Conservation (phyloP, 2,797 vertebrate genomes). For the Sebastes vulpes region DNA sequence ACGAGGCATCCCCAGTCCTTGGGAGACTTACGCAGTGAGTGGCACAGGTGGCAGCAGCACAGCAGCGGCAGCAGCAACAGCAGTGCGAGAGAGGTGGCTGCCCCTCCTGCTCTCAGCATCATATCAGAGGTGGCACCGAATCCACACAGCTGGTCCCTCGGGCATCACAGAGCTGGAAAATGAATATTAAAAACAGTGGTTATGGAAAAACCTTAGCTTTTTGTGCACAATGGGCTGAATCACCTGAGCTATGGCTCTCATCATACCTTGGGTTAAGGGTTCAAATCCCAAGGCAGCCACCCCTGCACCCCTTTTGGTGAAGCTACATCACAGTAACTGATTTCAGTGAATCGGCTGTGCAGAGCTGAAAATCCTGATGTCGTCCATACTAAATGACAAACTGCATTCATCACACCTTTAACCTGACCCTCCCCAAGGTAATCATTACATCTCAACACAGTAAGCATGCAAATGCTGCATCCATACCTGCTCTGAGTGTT, state of each 20-base stretch:
- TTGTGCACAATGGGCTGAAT: not conserved
- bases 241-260: not conserved
- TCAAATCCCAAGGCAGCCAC: not conserved
- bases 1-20: not conserved
- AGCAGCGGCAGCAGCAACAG: conserved; percentile 74
- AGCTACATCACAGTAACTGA: not conserved
- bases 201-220: not conserved
- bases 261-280: not conserved
- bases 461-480: conserved; percentile 8
- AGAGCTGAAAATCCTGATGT: not conserved
- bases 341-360: not conserved
- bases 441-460: conserved; percentile 11
- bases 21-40: conserved; percentile 80
- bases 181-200: not conserved
- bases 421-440: conserved; percentile 7
- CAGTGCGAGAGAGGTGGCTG: conserved; percentile 66
- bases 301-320: not conserved
- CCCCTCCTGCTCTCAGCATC: conserved; percentile 78
- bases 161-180: conserved; percentile 54
- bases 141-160: conserved; percentile 57
- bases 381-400: not conserved
- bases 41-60: conserved; percentile 82
- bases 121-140: conserved; percentile 70
- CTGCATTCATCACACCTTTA: conserved; percentile 17
- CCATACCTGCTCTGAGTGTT: conserved; percentile 46